phyloP scores from a whole-genome alignment of 2,797 vertebrate genomes.

The Pseudopleuronectes americanus region DNA sequence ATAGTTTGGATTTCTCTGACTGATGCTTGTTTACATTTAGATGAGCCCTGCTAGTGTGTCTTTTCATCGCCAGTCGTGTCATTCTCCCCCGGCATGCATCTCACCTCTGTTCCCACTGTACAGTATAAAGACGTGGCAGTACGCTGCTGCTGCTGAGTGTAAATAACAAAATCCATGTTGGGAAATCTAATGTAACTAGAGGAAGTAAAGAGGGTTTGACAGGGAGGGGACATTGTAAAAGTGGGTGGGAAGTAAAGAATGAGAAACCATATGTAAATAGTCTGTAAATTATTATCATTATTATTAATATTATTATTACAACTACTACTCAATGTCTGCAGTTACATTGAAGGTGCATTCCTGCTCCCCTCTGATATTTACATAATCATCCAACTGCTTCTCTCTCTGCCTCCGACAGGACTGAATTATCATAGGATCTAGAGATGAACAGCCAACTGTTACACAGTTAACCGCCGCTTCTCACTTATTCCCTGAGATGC shows the following conservation, averaged over 20 bases:
- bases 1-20: constrained; percentile 46
- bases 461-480: constrained; percentile 74
- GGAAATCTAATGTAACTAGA: constrained; percentile 49
- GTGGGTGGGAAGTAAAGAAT: constrained; percentile 58
- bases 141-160: constrained; percentile 78
- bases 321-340: constrained; percentile 75
- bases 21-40: constrained; percentile 75
- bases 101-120: constrained; percentile 81
- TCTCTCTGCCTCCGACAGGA: constrained; percentile 79
- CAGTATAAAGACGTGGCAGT: constrained; percentile 77
- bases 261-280: constrained; percentile 83
- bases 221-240: constrained; percentile 28
- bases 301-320: constrained; percentile 72
- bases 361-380: constrained; percentile 79
- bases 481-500: constrained; percentile 69
- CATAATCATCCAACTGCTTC: constrained; percentile 72
- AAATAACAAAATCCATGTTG: constrained; percentile 72
- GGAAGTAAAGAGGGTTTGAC: constrained; percentile 27
- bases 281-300: constrained; percentile 85
- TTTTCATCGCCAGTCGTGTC: constrained; percentile 73
- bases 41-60: constrained; percentile 78
- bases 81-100: constrained; percentile 85
- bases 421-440: constrained; percentile 82
- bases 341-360: constrained; percentile 79
- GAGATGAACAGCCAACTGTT: constrained; percentile 83